phyloP scores from a whole-genome alignment of 2,888 invertebrate genomes.

The Nyleta sp. region DNA sequence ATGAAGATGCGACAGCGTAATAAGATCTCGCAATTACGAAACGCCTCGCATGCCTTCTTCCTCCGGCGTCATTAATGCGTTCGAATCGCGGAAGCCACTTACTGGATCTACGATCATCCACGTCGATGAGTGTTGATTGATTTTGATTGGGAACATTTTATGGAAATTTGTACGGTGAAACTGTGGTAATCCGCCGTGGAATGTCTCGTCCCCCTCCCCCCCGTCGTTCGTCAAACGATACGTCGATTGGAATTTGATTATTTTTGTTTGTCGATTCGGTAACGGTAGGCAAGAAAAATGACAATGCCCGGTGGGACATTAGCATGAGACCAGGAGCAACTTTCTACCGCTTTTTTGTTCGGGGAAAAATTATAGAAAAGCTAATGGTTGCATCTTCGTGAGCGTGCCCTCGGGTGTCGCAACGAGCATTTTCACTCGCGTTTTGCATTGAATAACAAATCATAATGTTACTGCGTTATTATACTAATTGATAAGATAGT shows the following conservation, averaged over 20 bases:
- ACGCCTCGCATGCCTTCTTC: not conserved
- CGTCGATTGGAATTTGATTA: conserved; percentile 10
- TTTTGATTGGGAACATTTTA: conserved; percentile 7
- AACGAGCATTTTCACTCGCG: conserved; percentile 26
- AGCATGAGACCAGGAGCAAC: conserved; percentile 46
- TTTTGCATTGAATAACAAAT: conserved; percentile 40
- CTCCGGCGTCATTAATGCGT: not conserved
- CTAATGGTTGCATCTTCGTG: conserved; percentile 33
- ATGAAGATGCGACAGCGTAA: conserved; percentile 55
- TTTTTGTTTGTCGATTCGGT: conserved; percentile 9
- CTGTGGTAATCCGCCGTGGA: conserved; percentile 5
- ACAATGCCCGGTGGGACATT: conserved; percentile 32
- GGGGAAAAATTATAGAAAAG: conserved; percentile 33
- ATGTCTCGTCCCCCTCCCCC: not conserved
- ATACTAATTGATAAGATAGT: not conserved
- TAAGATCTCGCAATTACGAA: conserved; percentile 43
- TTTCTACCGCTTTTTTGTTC: conserved; percentile 37
- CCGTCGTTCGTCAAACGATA: no score
- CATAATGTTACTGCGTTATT: not conserved
- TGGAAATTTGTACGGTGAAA: conserved; percentile 11
- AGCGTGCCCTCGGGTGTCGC: conserved; percentile 23
- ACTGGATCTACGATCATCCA: not conserved
- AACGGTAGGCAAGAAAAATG: conserved; percentile 22
- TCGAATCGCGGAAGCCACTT: not conserved
- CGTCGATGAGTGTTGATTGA: conserved; percentile 12